phyloP scores from a whole-genome alignment of 2,113 vertebrate genomes.

The Trichomycterus rosablanca region DNA sequence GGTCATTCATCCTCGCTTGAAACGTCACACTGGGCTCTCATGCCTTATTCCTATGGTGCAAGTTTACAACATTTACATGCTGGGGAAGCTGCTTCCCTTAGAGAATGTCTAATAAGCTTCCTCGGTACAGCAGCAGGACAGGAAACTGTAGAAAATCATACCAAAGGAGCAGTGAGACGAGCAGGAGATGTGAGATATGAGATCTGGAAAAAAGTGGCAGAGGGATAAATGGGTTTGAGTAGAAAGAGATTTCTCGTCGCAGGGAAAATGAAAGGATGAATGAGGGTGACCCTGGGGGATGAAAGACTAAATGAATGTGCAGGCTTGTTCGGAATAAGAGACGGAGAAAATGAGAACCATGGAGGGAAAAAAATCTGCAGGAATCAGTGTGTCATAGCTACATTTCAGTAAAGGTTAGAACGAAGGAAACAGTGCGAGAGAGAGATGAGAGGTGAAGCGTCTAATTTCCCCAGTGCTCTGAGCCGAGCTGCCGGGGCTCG shows the following conservation, averaged over 20 bases:
- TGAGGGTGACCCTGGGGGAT: conserved; percentile 6
- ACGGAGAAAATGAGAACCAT: neutral
- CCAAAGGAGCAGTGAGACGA: neutral
- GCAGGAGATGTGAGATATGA: neutral
- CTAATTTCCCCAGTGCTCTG: conserved; percentile 3
- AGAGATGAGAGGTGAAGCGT: neutral
- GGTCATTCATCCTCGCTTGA: neutral
- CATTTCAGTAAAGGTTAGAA: neutral
- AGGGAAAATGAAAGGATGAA: neutral
- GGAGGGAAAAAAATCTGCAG: neutral
- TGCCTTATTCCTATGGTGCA: neutral
- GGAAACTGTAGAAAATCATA: neutral
- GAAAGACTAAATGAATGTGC: neutral
- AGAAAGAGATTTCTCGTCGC: neutral
- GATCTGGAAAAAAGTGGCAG: neutral
- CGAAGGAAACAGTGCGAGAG: neutral
- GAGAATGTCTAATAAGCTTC: neutral
- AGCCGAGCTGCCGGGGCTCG: neutral
- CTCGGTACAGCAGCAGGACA: neutral
- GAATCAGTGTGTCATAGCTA: neutral
- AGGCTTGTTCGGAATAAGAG: neutral
- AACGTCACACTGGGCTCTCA: neutral
- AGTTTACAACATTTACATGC: neutral
- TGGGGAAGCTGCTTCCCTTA: neutral
- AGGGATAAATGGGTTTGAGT: conserved; percentile 4